Evolutionary conservation across 1,140 invertebrate genomes (phyloP), one percentile per base, ranked within the genome.

Genomic region (Sweltsa coloradensis): DNA sequence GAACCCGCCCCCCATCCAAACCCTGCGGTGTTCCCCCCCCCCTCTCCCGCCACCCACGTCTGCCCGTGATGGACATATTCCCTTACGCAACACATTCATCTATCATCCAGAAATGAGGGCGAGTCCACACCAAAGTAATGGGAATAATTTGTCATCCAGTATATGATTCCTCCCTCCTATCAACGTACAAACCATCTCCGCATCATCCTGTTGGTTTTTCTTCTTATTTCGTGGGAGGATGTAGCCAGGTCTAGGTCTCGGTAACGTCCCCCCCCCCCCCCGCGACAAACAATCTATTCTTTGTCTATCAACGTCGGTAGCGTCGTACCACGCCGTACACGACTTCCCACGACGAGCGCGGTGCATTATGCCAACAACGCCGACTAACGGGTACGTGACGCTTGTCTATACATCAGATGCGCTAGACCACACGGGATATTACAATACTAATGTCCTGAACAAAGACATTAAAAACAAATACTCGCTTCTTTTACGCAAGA

Each of bases 131-230:
- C 43, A 18, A 27, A 31, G 43, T 34, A 31, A 34, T 45, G 31
- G 43, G 27, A 45, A 45, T 31, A 45, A 37, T 37, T 37, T 37
- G 36, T 37, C 36, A 37, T 37, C 36, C 36, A 37, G 16, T 11
- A 5, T 11, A 37, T 37, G 36, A 37, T 19, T 37, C 36, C 36
- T 37, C 5, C 16, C 36, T 22, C 36, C 36, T 37, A 19, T n/a
- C 9, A 31, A 31, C 29, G 9, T 11, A 9, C 29, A 31, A 31
- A 14, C 9, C n/a, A 31, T 22, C n/a, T 37, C 36, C 36, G 7
- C 36, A 19, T 37, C 36, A 19, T 37, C n/a, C 11, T 37, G 36
- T 37, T 37, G n/a, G n/a, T n/a, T n/a, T n/a, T n/a, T 22, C 24
- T 40, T 40, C 19, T 40, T 23, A 40, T 16, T n/a, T 13, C 13